These are phyloP conservation scores for Eupsittula cactorum DNA, from an alignment of 2,113 vertebrate genomes.

Conservation along the genomic window DNA sequence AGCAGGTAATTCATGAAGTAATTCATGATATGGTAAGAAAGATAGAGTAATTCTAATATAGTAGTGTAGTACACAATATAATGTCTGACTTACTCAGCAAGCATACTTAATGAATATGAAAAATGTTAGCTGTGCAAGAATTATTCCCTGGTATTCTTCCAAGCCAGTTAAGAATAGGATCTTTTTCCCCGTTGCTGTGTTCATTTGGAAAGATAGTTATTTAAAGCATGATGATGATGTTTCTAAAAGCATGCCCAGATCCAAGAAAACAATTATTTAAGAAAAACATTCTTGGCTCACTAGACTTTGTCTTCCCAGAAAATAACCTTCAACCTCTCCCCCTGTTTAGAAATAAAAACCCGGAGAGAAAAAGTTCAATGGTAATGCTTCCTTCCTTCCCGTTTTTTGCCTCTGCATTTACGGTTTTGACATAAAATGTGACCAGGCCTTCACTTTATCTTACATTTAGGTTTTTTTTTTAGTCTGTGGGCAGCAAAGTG, in stretches of 20 bases:
- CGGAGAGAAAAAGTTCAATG: background rate
- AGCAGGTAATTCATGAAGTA: background rate
- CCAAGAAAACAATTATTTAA: constrained; percentile 1
- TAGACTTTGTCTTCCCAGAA: constrained; percentile 22
- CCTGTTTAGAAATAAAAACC: background rate
- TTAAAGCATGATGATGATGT: background rate
- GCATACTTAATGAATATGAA: background rate
- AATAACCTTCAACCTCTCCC: background rate
- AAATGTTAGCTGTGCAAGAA: background rate
- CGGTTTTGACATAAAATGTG: background rate
- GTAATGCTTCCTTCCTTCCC: background rate
- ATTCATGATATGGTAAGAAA: background rate
- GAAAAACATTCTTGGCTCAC: constrained; percentile 27
- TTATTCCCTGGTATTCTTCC: background rate
- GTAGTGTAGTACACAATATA: background rate
- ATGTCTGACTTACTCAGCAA: background rate
- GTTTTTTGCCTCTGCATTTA: background rate
- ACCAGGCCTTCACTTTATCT: background rate
- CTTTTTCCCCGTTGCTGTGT: constrained; percentile 30
- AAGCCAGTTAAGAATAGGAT: background rate
- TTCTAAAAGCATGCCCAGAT: background rate
- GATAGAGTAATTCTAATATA: background rate
- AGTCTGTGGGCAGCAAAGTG: background rate
- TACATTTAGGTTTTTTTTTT: background rate
- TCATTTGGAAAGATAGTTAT: background rate